Percentiles rank a stretch among this genome's conserved stretches.
Evolutionary conservation across 2,888 invertebrate species (phyloP).

Genomic region (Acanthosoma haemorrhoidale): DNA sequence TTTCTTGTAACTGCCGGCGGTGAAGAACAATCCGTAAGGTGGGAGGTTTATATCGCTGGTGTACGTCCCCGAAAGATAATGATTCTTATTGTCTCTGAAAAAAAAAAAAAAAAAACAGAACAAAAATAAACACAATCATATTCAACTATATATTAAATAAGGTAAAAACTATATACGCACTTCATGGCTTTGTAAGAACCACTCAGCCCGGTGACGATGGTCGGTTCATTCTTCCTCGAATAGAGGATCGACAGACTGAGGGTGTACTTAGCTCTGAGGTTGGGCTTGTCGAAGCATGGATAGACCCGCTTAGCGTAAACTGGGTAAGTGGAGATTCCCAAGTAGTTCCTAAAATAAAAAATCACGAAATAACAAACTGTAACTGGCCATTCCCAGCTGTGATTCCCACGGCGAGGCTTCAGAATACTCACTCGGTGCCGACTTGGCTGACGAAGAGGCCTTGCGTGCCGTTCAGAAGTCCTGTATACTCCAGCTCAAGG

Average conservation of each 20-base stretch:
- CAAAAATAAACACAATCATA: background rate
- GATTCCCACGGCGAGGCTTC: no score
- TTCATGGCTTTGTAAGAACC: no score
- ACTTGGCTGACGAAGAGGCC: background rate
- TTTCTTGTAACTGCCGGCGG: background rate
- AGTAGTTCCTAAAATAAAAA: background rate
- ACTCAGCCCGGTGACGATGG: background rate
- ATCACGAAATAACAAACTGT: no score
- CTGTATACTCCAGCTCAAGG: background rate
- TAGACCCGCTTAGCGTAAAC: background rate
- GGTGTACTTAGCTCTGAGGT: background rate
- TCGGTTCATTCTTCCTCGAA: background rate
- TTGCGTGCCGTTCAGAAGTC: background rate
- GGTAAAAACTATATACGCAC: no score
- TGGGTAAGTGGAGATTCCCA: background rate
- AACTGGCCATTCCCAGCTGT: no score
- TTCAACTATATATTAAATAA: no score
- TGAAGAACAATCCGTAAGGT: constrained; percentile 6
- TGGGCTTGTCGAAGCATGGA: background rate
- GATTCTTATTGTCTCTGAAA: no score
- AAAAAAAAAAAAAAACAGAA: background rate
- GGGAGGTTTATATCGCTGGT: background rate
- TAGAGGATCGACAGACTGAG: background rate
- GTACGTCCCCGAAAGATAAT: background rate
- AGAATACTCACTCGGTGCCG: background rate